Base-by-base conservation (phyloP, 2,113 vertebrate species). In the Neodon shergylaensis region DNA sequence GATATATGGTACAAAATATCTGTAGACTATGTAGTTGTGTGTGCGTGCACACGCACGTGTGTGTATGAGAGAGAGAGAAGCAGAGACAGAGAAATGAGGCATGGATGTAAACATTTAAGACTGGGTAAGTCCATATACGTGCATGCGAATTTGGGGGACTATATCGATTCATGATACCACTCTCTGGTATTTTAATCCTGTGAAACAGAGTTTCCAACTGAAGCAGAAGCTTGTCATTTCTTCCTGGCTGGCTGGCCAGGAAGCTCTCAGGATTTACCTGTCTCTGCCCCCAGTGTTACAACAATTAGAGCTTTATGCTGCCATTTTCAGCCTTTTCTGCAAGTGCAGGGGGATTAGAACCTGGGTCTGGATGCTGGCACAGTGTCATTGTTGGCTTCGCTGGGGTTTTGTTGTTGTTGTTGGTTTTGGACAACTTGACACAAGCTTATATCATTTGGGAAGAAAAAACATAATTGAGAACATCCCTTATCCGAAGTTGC, bases 91-190 rank as follows among this genome's bases (percentile, higher is more conserved):
- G 49, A 12, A 24, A 65, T 26, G 42, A 14, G 4, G 36, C 12
- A 28, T 28, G 22, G 7, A 83, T 42, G 7, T 63, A 10, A 63
- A 42, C 28, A 26, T 65, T 39, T 63, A 42, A 3, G 82, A 26
- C 1, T 61, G 21, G 24, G 22, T 5, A 39, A 39, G 36, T 61
- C 1, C 58, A 31, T 31, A 0, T 11, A 5, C 1, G 13, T 10
- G 22, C 5, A 26, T 31, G 58, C 4, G 39, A 42, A 83, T 3
- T 61, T 2, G 8, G 79, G 7, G 54, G 13, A 58, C 42, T 4
- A 10, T 28, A n/a, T 16, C 13, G 28, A 17, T 26, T 31, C 28
- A n/a, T 7, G 33, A 36, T 24, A 39, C 4, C 13, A 42, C 82
- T 44, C 3, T 44, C 12, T 44, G 7, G n/a, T 58, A 58, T 21